Evolutionary conservation across 2,888 invertebrate genomes (phyloP).

Genomic region (Chrysina gloriosa): DNA sequence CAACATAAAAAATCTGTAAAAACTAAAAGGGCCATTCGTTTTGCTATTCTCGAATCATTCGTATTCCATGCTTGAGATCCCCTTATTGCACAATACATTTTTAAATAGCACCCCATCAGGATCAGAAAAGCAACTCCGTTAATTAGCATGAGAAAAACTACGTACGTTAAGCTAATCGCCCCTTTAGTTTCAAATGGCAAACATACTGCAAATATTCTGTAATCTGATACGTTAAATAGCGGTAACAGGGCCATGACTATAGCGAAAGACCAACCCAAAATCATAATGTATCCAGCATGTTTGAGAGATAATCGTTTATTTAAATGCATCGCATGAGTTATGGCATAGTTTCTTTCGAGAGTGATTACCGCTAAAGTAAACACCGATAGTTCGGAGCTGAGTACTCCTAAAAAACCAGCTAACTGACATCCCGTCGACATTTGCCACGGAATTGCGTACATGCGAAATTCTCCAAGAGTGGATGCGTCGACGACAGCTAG

Average conservation of each 20-base stretch:
- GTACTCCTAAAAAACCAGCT: constrained; percentile 94
- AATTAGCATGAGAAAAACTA: constrained; percentile 88
- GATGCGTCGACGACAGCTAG: constrained; percentile 96
- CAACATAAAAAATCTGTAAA: constrained; percentile 98
- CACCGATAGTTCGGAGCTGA: constrained; percentile 94
- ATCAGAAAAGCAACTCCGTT: constrained; percentile 95
- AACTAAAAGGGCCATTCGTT: constrained; percentile 95
- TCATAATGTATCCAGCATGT: constrained; percentile 93
- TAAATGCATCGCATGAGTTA: constrained; percentile 97
- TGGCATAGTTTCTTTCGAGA: constrained; percentile 94
- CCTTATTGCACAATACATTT: constrained; percentile 98
- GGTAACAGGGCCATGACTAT: constrained; percentile 89
- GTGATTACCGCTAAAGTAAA: constrained; percentile 97
- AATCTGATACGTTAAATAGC: constrained; percentile 91
- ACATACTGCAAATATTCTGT: constrained; percentile 96
- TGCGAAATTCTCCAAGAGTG: constrained; percentile 94
- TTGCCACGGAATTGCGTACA: constrained; percentile 98
- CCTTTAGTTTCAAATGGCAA: constrained; percentile 91
- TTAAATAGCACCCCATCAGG: constrained; percentile 94
- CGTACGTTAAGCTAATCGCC: constrained; percentile 85
- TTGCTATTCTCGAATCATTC: constrained; percentile 95
- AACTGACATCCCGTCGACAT: constrained; percentile 92
- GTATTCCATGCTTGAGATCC: constrained; percentile 98
- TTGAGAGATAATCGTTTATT: constrained; percentile 92
- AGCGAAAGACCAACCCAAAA: constrained; percentile 92